phyloP scores from a whole-genome alignment of 2,797 vertebrate species.

The Gastrophryne carolinensis region DNA sequence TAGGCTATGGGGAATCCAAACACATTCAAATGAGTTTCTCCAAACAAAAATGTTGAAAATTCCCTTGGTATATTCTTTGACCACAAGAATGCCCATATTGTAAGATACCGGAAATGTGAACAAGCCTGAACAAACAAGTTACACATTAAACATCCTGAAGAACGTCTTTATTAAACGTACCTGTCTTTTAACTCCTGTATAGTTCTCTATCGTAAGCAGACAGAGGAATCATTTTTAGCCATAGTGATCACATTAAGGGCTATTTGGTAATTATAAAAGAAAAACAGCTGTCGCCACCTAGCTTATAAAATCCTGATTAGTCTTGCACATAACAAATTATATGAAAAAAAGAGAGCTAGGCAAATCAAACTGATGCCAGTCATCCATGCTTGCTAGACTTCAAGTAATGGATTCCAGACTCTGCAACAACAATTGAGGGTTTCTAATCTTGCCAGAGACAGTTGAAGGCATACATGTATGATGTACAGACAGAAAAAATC shows the following conservation, averaged over 20 bases:
- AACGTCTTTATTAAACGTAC: too few species aligned
- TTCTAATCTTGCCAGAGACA: not conserved
- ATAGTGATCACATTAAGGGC: not conserved
- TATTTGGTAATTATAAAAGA: not conserved
- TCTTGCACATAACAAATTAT: not conserved
- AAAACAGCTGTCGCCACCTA: not conserved
- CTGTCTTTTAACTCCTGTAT: too few species aligned
- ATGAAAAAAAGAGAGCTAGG: not conserved
- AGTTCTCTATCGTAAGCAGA: not conserved
- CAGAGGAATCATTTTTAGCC: not conserved
- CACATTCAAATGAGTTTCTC: too few species aligned
- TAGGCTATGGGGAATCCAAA: too few species aligned
- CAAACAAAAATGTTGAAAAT: too few species aligned
- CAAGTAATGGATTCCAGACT: not conserved
- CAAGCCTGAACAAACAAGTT: too few species aligned
- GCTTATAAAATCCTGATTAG: not conserved
- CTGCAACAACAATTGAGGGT: conserved; percentile 4
- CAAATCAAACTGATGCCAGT: not conserved
- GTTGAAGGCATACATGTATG: not conserved
- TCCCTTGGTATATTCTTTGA: too few species aligned
- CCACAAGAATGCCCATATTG: too few species aligned
- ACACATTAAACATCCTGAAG: too few species aligned
- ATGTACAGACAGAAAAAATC: not conserved
- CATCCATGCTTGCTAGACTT: not conserved
- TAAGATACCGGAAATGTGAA: too few species aligned